Percentiles rank a stretch among this genome's conserved stretches.
These are phyloP conservation scores for Brachyrhaphis roseni DNA, from an alignment of 2,797 vertebrate species.

Conservation along the genomic window DNA sequence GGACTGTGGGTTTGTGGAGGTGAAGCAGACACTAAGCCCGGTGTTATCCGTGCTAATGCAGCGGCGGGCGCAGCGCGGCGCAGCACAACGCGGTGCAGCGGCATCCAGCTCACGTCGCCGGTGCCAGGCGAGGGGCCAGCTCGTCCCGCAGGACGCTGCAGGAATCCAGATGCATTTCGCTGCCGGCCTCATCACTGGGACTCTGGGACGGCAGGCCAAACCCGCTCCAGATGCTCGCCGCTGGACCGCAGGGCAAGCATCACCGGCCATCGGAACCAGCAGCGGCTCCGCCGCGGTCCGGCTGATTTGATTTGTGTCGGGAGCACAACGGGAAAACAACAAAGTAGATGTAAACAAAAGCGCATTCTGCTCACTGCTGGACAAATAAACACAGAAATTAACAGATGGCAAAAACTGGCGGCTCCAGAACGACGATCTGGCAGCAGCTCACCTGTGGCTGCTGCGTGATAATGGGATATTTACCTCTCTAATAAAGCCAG, in stretches of 20 bases:
- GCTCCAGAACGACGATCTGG: constrained; percentile 20
- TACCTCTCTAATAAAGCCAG: background rate
- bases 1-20: constrained; percentile 40
- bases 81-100: background rate
- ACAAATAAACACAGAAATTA: constrained; percentile 43
- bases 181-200: constrained; percentile 73
- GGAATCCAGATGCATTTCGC: constrained; percentile 72
- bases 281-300: constrained; percentile 23
- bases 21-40: constrained; percentile 37
- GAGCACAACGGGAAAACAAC: constrained; percentile 41
- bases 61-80: background rate
- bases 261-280: constrained; percentile 40
- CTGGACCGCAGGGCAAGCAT: constrained; percentile 66
- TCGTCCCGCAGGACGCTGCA: constrained; percentile 62
- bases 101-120: constrained; percentile 58
- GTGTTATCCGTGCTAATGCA: constrained; percentile 50
- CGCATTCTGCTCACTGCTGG: constrained; percentile 22
- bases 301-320: constrained; percentile 28
- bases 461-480: background rate
- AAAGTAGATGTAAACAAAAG: constrained; percentile 59
- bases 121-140: constrained; percentile 68
- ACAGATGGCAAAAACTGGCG: constrained; percentile 36
- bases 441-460: constrained; percentile 28
- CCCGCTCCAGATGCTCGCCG: constrained; percentile 75
- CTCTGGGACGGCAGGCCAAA: constrained; percentile 68